Evolutionary conservation across 2,113 vertebrate species (phyloP), one percentile per base, ranked within the genome.

Genomic region (Misgurnus anguillicaudatus): DNA sequence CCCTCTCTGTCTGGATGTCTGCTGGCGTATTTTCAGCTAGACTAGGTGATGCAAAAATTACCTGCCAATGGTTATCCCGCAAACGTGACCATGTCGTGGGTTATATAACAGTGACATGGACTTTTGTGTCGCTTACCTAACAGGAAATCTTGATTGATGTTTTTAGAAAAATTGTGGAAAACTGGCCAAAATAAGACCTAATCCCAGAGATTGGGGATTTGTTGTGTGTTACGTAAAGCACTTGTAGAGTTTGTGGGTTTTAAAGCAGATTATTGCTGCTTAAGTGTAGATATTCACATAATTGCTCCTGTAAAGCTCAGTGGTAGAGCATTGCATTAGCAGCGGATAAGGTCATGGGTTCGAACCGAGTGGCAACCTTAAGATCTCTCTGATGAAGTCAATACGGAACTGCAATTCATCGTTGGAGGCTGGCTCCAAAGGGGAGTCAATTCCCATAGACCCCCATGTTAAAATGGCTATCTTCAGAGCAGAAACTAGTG

Each of bases 201-300:
- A 77, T 71, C 80, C 57, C 48, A 45, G 51, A 71, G 58, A 65
- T 64, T 70, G 31, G 42, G 9, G 36, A 70, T 62, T 76, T 76
- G 19, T 58, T 39, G 39, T 16, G 42, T 48, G 64, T 81, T 81
- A 76, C 63, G 19, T 77, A 82, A 82, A 62, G 74, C 47, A 51
- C 51, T 62, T 47, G 42, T 4, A 51, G 55, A 62, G 21, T 71
- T 62, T 61, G 9, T 69, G 64, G 61, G 79, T 66, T 48, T 81
- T 42, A 76, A 81, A 81, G 79, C 64, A 69, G 72, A 75, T 81
- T 81, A 81, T 60, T 69, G 21, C 64, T 39, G 36, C 73, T 62
- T 36, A 11, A 57, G 62, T 47, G 45, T 53, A 74, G 24, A 21
- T 45, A 48, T 76, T 81, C 76, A 76, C 73, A 70, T 76, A 62